A percentile compares a stretch with the other conserved stretches of the same genome.
Conservation (phyloP, 2,888 invertebrate species). For the Saturnia japonica region DNA sequence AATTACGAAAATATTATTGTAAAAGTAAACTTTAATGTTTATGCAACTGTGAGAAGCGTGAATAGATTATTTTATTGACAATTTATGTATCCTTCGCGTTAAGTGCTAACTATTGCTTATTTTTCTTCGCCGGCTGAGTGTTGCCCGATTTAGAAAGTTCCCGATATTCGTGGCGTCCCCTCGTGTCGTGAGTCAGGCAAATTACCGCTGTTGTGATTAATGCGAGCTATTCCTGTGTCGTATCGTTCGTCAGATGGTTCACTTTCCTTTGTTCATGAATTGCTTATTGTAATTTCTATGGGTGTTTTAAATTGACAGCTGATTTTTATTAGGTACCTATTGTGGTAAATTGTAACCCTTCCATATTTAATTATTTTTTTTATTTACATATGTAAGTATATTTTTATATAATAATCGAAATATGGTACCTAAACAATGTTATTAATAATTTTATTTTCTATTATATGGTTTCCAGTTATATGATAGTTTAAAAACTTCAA, state of each 20-base stretch:
- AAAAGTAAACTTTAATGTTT: not conserved
- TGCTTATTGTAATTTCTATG: slow-evolving; percentile 32
- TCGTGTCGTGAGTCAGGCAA: slow-evolving; percentile 77
- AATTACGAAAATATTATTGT: not conserved
- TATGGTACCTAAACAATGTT: no score
- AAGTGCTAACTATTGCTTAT: slow-evolving; percentile 47
- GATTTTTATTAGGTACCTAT: not conserved
- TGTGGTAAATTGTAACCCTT: slow-evolving; percentile 14
- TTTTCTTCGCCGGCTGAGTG: slow-evolving; percentile 57
- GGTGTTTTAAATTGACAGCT: slow-evolving; percentile 17
- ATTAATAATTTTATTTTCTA: no score
- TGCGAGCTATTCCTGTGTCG: slow-evolving; percentile 69
- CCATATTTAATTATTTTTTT: not conserved
- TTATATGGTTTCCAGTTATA: no score
- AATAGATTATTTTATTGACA: slow-evolving; percentile 37
- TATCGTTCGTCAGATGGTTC: slow-evolving; percentile 52
- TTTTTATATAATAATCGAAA: no score
- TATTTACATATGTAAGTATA: not conserved
- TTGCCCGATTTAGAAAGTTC: slow-evolving; percentile 72
- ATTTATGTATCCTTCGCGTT: slow-evolving; percentile 31
- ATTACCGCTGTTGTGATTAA: slow-evolving; percentile 77
- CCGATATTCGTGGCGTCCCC: slow-evolving; percentile 68
- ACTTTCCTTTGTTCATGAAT: slow-evolving; percentile 62
- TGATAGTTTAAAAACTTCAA: no score
- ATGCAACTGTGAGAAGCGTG: not conserved